Percentiles rank a stretch among this genome's conserved stretches.
These are phyloP conservation scores for Schlechtendalia chinensis DNA, from an alignment of 1,140 invertebrate genomes.

Conservation along the genomic window DNA sequence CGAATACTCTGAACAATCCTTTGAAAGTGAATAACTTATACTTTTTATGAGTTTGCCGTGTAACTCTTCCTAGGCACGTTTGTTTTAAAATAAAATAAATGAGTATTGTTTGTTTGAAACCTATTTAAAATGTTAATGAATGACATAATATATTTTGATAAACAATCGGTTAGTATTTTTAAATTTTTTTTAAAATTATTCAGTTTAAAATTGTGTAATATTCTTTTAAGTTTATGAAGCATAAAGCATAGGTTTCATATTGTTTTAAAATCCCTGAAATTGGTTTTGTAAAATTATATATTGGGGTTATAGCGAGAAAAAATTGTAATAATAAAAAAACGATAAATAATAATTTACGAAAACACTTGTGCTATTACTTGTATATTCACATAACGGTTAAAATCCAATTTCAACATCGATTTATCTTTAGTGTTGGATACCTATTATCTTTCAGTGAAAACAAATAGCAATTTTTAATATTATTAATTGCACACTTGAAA, in stretches of 20 bases:
- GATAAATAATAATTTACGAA: constrained; percentile 9
- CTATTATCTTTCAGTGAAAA: neutral
- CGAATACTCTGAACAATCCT: too few species aligned
- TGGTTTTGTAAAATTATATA: neutral
- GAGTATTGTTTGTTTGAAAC: too few species aligned
- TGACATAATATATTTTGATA: too few species aligned
- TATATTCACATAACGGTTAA: neutral
- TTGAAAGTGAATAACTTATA: too few species aligned
- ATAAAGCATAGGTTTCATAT: neutral
- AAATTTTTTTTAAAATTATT: too few species aligned
- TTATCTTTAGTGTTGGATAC: neutral
- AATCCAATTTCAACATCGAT: neutral
- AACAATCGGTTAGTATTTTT: too few species aligned
- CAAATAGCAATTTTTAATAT: neutral
- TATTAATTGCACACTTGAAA: neutral
- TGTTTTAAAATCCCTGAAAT: neutral
- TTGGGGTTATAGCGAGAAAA: neutral
- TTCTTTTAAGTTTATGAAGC: too few species aligned
- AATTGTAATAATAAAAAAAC: neutral
- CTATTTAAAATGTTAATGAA: too few species aligned
- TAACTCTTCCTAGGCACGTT: too few species aligned
- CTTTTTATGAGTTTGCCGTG: too few species aligned
- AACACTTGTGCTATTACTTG: neutral
- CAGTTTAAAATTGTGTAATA: too few species aligned
- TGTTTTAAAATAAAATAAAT: too few species aligned